phyloP scores from a whole-genome alignment of 2,888 invertebrate species.

The Phasia obesa region DNA sequence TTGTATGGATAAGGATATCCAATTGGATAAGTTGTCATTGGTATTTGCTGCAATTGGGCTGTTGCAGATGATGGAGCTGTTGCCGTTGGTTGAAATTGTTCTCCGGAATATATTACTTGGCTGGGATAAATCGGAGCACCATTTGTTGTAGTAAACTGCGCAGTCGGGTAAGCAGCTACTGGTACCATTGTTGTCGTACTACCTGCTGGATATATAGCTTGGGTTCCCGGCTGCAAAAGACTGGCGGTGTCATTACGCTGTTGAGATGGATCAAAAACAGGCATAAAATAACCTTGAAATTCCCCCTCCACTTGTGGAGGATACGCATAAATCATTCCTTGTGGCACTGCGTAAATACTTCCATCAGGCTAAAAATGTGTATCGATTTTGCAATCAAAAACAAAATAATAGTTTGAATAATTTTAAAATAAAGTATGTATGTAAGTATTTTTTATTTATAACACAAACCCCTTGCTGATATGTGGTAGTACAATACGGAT shows the following conservation, averaged over 20 bases:
- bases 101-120: conserved; percentile 82
- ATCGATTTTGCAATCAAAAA: not conserved
- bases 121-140: conserved; percentile 81
- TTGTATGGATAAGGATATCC: conserved; percentile 82
- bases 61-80: conserved; percentile 76
- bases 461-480: conserved; percentile 82
- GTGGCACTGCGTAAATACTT: conserved; percentile 82
- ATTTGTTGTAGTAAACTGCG: conserved; percentile 79
- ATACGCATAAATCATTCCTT: conserved; percentile 82
- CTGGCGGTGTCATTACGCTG: conserved; percentile 77
- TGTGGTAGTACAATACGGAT: conserved; percentile 81
- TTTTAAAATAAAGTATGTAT: too few species aligned
- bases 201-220: conserved; percentile 80
- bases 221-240: conserved; percentile 78
- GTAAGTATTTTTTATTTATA: too few species aligned
- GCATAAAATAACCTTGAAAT: conserved; percentile 82
- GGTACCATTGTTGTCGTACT: conserved; percentile 80
- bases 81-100: conserved; percentile 78
- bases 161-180: conserved; percentile 80
- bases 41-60: conserved; percentile 81
- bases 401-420: conserved; percentile 62
- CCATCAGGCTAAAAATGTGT: conserved; percentile 79
- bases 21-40: conserved; percentile 81
- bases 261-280: conserved; percentile 81
- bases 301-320: conserved; percentile 81